Evolutionary conservation across 2,888 invertebrate species (phyloP).

Genomic region (Eupithecia tripunctaria): DNA sequence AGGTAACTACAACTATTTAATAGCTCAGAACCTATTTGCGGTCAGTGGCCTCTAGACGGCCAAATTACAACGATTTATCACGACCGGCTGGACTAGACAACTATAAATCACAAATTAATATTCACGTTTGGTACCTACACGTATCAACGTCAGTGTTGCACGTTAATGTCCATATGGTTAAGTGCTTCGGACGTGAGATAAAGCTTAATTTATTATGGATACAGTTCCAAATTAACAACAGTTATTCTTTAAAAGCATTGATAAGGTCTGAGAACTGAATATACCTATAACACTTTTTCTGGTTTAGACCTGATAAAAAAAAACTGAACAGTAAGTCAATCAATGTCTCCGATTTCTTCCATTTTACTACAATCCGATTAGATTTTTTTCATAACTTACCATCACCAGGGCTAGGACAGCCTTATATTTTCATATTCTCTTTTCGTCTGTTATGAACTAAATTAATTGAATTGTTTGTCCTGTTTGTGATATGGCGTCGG

Average conservation of each 20-base stretch:
- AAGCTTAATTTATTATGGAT: background rate
- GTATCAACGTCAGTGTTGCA: slow-evolving; percentile 30
- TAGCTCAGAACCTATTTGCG: slow-evolving; percentile 51
- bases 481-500: background rate
- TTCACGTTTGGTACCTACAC: slow-evolving; percentile 48
- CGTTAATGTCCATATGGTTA: slow-evolving; percentile 19
- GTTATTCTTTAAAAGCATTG: no score
- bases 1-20: slow-evolving; percentile 40
- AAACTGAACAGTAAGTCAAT: background rate
- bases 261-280: no score
- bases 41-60: slow-evolving; percentile 50
- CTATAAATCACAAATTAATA: slow-evolving; percentile 68
- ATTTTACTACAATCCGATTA: background rate
- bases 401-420: no score
- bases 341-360: background rate
- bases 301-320: background rate
- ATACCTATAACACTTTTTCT: no score
- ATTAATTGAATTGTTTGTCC: background rate
- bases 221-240: background rate
- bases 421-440: no score
- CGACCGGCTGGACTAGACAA: slow-evolving; percentile 62
- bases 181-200: background rate
- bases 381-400: no score
- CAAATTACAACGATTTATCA: slow-evolving; percentile 69
- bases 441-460: no score